Conservation (phyloP, 2,113 vertebrate species). For the Gymnogyps californianus region DNA sequence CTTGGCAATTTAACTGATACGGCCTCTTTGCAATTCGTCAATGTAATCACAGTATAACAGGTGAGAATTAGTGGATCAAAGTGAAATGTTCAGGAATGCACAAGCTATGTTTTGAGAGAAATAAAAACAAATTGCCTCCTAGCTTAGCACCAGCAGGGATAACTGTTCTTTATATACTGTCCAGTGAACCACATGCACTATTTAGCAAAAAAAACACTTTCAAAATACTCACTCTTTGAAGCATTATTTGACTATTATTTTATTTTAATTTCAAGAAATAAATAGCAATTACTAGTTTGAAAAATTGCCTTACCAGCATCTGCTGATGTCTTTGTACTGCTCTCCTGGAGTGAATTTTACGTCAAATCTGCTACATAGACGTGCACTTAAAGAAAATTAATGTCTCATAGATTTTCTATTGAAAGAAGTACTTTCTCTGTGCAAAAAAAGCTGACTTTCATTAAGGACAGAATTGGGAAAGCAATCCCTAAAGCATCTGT, state of each 20-base stretch:
- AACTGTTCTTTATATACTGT: background rate
- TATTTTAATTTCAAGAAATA: background rate
- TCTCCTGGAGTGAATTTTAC: background rate
- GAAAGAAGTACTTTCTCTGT: background rate
- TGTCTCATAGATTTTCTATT: background rate
- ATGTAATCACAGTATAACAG: conserved; percentile 54
- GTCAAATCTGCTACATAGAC: background rate
- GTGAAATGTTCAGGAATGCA: conserved; percentile 6
- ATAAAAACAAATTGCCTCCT: conserved; percentile 32
- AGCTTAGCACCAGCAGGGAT: background rate
- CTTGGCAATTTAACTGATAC: conserved; percentile 35
- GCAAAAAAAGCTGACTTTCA: background rate
- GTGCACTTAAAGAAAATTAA: background rate
- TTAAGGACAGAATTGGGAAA: background rate
- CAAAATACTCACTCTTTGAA: background rate
- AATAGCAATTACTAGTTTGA: background rate
- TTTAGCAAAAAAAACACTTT: conserved; percentile 30
- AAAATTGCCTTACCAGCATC: background rate
- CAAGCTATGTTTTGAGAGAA: conserved; percentile 21
- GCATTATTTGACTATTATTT: background rate
- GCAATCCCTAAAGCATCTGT: background rate
- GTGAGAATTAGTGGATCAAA: conserved; percentile 54
- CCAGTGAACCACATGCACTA: background rate
- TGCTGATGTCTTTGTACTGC: background rate
- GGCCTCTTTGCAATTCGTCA: conserved; percentile 38